Evolutionary conservation across 2,113 vertebrate genomes (phyloP), one percentile per base, ranked within the genome.

Genomic region (Hypocryptadius cinnamomeus): DNA sequence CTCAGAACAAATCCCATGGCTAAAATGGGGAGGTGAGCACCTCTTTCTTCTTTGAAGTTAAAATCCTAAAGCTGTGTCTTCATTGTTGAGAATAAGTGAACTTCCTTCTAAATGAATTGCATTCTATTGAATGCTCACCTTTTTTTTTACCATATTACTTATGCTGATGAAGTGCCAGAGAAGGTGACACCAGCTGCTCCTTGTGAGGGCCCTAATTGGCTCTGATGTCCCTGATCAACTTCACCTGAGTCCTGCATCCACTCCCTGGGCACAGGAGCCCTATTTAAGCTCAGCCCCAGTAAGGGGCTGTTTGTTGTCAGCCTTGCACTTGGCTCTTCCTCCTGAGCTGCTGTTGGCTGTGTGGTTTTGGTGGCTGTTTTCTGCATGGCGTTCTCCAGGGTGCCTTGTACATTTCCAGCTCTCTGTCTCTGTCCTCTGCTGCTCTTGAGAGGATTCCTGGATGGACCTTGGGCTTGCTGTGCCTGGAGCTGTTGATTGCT

Each of bases 251-350:
- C 37, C 14, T 65, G 27, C 25, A 23, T 6, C 40, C 24, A 16
- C 30, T 10, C 27, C 33, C 4, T 15, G 27, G 31, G 5, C 24
- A 14, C 31, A 51, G 78, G 30, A 48, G 24, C 12, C 7, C 15
- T 7, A 13, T 47, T 60, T 60, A 79, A 76, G 57, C 64, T 71
- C 61, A 63, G n/a, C 5, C 16, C 2, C 28, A 59, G 35, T 0
- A 6, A 4, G 9, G 11, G 2, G 1, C 1, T 31, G 12, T 0
- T 44, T 10, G 1, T 61, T 3, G 27, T 0, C 0, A 19, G 6
- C 0, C 0, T 16, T 39, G 16, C 0, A 0, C 13, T 63, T 44
- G 19, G 5, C 2, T 69, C 2, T 61, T 22, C 0, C 8, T 56
- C 8, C 20, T 56, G 17, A 10, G 1, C 9, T 5, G 24, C 0